Conservation (phyloP, 2,797 vertebrate genomes). For the Ptychobarbus kaznakovi region DNA sequence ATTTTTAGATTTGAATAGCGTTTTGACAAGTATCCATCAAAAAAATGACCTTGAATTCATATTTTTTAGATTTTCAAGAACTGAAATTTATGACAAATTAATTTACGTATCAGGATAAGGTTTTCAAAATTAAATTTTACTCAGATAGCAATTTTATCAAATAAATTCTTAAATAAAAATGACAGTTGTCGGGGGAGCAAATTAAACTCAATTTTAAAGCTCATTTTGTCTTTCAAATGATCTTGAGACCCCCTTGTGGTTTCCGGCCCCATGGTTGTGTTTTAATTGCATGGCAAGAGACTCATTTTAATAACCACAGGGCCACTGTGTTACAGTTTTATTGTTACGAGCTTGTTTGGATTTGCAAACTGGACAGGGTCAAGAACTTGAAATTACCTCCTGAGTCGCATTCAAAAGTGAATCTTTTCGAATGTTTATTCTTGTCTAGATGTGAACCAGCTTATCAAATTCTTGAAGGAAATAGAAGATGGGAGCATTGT, state of each 20-base stretch:
- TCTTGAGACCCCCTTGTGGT: background rate
- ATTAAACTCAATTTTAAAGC: background rate
- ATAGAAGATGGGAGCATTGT: conserved; percentile 91
- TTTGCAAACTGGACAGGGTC: background rate
- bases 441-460: conserved; percentile 84
- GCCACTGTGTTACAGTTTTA: background rate
- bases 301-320: background rate
- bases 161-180: background rate
- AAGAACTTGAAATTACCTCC: background rate
- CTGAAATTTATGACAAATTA: background rate
- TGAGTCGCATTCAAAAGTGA: background rate
- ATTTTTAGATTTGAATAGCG: background rate
- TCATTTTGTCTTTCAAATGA: background rate
- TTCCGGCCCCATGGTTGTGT: background rate
- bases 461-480: conserved; percentile 88
- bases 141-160: background rate
- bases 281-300: background rate
- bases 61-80: background rate
- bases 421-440: conserved; percentile 23
- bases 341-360: background rate
- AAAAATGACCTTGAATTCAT: background rate
- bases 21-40: no score
- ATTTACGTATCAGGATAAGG: no score
- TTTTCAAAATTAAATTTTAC: no score
- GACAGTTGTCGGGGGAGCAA: background rate